phyloP scores from a whole-genome alignment of 92 coral and sea anemone genomes.

The Phymanthus crucifer region DNA sequence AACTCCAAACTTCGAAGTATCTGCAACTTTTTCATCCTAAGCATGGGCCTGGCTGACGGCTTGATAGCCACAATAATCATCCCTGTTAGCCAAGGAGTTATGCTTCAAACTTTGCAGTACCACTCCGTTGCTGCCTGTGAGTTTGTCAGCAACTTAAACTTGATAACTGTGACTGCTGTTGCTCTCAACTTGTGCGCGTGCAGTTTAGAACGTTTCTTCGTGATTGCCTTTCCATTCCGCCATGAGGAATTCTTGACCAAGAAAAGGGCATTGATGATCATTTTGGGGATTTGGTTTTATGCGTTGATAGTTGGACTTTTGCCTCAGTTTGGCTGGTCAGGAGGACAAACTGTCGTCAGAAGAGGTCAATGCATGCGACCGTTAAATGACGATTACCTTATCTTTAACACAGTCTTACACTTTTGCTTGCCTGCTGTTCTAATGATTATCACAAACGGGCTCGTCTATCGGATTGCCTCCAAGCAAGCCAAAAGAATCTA shows the following conservation, averaged over 20 bases:
- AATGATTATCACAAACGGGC: constrained; percentile 52
- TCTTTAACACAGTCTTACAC: constrained; percentile 56
- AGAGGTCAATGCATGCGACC: constrained; percentile 39
- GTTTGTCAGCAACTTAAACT: constrained; percentile 46
- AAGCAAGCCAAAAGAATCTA: constrained; percentile 64
- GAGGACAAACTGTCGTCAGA: constrained; percentile 15
- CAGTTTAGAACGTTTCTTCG: constrained; percentile 69
- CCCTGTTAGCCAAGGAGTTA: constrained; percentile 57
- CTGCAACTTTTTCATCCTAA: constrained; percentile 76
- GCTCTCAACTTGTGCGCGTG: constrained; percentile 70
- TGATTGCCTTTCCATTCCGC: constrained; percentile 67
- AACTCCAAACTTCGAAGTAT: constrained; percentile 64
- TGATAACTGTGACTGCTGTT: constrained; percentile 65
- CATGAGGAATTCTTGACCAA: constrained; percentile 63
- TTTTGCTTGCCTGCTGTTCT: constrained; percentile 72
- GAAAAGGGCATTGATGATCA: constrained; percentile 37
- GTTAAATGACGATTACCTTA: constrained; percentile 38
- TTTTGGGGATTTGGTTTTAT: constrained; percentile 59
- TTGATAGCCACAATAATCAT: constrained; percentile 59
- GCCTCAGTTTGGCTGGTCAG: constrained; percentile 77
- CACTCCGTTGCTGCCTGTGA: constrained; percentile 58
- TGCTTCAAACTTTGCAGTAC: constrained; percentile 46
- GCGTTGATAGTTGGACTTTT: constrained; percentile 58
- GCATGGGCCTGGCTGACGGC: constrained; percentile 71
- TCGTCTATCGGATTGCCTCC: constrained; percentile 70